phyloP scores from a whole-genome alignment of 1,140 invertebrate genomes.

The Magallana ariakensis region DNA sequence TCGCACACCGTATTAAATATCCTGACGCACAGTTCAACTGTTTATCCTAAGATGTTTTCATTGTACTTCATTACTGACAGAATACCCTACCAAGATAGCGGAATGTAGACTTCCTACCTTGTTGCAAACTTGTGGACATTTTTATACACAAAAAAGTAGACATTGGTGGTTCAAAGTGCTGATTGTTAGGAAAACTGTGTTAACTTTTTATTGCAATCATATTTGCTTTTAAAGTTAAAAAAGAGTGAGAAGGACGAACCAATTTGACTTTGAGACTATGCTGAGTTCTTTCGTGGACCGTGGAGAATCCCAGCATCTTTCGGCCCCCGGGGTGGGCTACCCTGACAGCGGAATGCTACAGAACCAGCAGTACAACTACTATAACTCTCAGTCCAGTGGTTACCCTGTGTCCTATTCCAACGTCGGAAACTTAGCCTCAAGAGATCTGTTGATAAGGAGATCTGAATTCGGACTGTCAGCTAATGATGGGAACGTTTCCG shows the following conservation, averaged over 20 bases:
- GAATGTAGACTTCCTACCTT: constrained; percentile 23
- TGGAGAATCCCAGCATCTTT: constrained; percentile 55
- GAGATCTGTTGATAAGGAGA: constrained; percentile 87
- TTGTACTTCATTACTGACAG: constrained; percentile 18
- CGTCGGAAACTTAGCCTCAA: constrained; percentile 85
- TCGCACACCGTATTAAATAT: constrained; percentile 33
- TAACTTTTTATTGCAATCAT: background rate
- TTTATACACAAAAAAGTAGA: constrained; percentile 32
- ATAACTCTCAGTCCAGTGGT: constrained; percentile 80
- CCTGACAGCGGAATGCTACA: constrained; percentile 62
- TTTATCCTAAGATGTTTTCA: constrained; percentile 19
- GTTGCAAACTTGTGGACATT: constrained; percentile 37
- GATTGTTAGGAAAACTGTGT: background rate
- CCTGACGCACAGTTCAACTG: background rate
- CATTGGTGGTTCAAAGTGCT: constrained; percentile 34
- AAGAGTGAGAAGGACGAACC: background rate
- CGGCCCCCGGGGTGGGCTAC: constrained; percentile 55
- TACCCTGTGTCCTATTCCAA: constrained; percentile 82
- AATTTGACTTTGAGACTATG: constrained; percentile 41
- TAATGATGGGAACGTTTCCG: constrained; percentile 63
- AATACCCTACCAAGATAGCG: constrained; percentile 15
- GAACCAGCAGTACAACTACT: constrained; percentile 77
- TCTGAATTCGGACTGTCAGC: constrained; percentile 79
- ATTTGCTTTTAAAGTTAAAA: background rate
- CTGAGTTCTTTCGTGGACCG: constrained; percentile 56